Conservation (phyloP, 2,888 invertebrate genomes). For the Ypsolopha scabrella region DNA sequence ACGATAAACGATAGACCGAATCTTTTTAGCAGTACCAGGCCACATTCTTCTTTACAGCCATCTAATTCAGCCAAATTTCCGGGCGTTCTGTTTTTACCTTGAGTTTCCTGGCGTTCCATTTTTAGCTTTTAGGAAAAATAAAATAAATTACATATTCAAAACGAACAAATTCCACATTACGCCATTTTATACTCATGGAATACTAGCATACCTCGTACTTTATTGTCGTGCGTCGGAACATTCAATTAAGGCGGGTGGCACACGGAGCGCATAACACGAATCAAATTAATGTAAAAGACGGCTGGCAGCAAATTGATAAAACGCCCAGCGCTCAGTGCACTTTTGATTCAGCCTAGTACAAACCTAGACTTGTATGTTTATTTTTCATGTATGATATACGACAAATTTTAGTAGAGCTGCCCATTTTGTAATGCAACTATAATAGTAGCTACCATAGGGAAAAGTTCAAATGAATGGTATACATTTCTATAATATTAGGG, state of each 20-base stretch:
- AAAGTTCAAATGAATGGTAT: background rate
- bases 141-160: background rate
- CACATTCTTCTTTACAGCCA: too few relatives aligned
- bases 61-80: too few relatives aligned
- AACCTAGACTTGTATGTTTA: constrained; percentile 7
- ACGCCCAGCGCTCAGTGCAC: constrained; percentile 21
- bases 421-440: background rate
- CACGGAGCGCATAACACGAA: constrained; percentile 19
- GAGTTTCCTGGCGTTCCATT: too few relatives aligned
- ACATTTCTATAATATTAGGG: background rate
- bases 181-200: background rate
- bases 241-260: constrained; percentile 25
- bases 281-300: constrained; percentile 20
- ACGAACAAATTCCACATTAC: background rate
- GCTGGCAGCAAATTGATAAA: constrained; percentile 27
- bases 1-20: too few relatives aligned
- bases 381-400: constrained; percentile 1
- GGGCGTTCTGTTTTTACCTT: too few relatives aligned
- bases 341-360: constrained; percentile 20
- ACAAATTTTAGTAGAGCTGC: too few relatives aligned
- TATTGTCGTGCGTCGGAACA: constrained; percentile 10
- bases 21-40: too few relatives aligned
- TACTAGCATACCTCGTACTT: background rate
- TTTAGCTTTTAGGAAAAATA: background rate
- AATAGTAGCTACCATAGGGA: background rate